Percentiles rank a stretch among this genome's conserved stretches.
Conservation (phyloP, 2,113 vertebrate species). For the Clarias macrocephalus region DNA sequence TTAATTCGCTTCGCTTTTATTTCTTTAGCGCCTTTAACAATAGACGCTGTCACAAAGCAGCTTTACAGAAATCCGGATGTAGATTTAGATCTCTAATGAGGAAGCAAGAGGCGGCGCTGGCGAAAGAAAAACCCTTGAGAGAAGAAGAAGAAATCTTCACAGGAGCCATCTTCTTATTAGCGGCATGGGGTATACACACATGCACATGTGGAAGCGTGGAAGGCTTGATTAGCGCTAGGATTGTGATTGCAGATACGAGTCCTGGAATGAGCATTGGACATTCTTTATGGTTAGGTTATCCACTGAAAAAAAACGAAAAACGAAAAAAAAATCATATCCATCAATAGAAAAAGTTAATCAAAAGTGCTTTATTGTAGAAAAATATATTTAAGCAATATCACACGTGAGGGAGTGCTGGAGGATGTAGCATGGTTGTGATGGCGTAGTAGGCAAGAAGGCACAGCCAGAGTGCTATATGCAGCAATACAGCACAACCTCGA, state of each 20-base stretch:
- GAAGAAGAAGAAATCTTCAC: not conserved
- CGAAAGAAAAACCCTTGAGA: not conserved
- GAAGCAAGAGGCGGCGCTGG: not conserved
- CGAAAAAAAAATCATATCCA: no score
- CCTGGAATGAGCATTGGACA: not conserved
- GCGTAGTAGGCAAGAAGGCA: no score
- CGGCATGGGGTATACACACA: not conserved
- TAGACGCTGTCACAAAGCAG: conserved; percentile 1
- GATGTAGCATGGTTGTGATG: no score
- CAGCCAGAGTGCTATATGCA: no score
- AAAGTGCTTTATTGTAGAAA: not conserved
- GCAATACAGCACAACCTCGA: no score
- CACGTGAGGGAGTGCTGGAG: no score
- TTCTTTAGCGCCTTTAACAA: not conserved
- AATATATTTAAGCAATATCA: no score
- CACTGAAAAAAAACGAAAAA: no score
- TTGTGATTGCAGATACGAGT: not conserved
- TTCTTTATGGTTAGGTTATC: not conserved
- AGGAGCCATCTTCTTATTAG: not conserved
- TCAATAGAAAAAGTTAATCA: not conserved
- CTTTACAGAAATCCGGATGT: not conserved
- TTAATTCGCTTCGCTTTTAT: not conserved
- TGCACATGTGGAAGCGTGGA: not conserved
- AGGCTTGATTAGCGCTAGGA: not conserved
- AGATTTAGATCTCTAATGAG: conserved; percentile 14